A percentile compares a stretch with the other conserved stretches of the same genome.
phyloP scores from a whole-genome alignment of 1,140 invertebrate genomes.

The Brachionus plicatilis region DNA sequence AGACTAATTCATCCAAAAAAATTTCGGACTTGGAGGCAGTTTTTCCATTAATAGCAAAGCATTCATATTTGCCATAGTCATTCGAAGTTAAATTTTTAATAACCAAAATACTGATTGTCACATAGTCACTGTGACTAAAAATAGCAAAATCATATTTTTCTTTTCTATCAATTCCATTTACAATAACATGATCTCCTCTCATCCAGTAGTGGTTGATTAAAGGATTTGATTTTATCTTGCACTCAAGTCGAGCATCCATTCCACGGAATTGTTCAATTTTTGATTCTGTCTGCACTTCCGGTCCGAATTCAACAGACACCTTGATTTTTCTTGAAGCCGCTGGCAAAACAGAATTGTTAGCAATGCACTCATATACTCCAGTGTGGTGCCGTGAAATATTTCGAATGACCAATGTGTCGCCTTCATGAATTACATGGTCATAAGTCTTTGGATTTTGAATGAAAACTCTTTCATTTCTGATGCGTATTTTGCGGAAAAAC shows the following conservation, averaged over 20 bases:
- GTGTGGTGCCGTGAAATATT: conserved; percentile 49
- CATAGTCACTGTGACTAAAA: not conserved
- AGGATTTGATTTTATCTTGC: conserved; percentile 38
- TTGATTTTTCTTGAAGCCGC: conserved; percentile 47
- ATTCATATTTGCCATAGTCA: conserved; percentile 27
- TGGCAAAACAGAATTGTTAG: conserved; percentile 47
- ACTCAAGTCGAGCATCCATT: conserved; percentile 15
- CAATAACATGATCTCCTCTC: not conserved
- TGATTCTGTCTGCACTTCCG: not conserved
- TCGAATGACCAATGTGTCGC: conserved; percentile 47
- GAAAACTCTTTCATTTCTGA: not conserved
- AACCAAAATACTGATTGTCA: conserved; percentile 1
- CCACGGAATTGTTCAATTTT: not conserved
- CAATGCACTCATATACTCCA: conserved; percentile 49
- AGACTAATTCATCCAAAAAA: not conserved
- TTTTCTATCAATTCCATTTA: not conserved
- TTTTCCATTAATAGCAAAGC: not conserved
- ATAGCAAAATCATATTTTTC: conserved; percentile 16
- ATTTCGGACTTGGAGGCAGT: not conserved
- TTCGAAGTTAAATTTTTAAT: conserved; percentile 3
- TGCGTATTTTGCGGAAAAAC: not conserved
- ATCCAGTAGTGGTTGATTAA: conserved; percentile 33
- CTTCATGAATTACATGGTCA: conserved; percentile 41
- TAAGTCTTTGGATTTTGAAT: not conserved
- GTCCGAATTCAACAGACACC: conserved; percentile 46